A percentile compares a stretch with the other conserved stretches of the same genome.
phyloP scores from a whole-genome alignment of 2,888 invertebrate species.

The Cerastis rubricosa region DNA sequence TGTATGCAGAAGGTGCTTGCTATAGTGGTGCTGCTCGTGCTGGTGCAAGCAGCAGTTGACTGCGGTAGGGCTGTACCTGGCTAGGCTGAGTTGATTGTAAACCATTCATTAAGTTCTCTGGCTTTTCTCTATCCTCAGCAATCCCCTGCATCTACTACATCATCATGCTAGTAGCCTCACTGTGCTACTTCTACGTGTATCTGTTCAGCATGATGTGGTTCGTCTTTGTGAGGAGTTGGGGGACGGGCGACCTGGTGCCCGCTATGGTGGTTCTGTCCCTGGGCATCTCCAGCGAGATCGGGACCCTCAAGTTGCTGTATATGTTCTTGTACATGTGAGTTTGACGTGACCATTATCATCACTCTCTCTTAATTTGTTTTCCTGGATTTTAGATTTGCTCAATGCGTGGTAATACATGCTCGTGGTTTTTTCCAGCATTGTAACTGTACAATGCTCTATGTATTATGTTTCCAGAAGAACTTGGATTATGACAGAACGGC shows the following conservation, averaged over 20 bases:
- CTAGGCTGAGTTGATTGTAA: neutral
- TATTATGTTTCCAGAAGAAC: neutral
- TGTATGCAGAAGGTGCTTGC: neutral
- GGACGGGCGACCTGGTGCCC: conserved; percentile 62
- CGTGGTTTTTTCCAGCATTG: too few species aligned
- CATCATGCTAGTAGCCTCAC: conserved; percentile 12
- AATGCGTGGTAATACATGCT: neutral
- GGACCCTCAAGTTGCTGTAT: conserved; percentile 67
- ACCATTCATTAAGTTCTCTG: neutral
- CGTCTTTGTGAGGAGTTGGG: conserved; percentile 39
- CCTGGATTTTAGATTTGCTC: neutral
- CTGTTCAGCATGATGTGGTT: conserved; percentile 70
- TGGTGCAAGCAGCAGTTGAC: neutral
- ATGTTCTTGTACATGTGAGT: conserved; percentile 69
- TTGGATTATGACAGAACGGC: neutral
- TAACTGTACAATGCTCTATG: too few species aligned
- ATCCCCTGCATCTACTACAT: conserved; percentile 67
- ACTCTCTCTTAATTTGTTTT: neutral
- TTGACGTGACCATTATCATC: neutral
- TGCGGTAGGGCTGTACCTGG: neutral
- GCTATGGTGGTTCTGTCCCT: conserved; percentile 70
- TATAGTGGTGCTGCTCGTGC: neutral
- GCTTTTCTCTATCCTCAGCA: conserved; percentile 49
- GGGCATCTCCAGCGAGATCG: conserved; percentile 67
- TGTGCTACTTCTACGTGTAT: conserved; percentile 69